phyloP scores from a whole-genome alignment of 92 coral and sea anemone species.

The Siderastrea radians region DNA sequence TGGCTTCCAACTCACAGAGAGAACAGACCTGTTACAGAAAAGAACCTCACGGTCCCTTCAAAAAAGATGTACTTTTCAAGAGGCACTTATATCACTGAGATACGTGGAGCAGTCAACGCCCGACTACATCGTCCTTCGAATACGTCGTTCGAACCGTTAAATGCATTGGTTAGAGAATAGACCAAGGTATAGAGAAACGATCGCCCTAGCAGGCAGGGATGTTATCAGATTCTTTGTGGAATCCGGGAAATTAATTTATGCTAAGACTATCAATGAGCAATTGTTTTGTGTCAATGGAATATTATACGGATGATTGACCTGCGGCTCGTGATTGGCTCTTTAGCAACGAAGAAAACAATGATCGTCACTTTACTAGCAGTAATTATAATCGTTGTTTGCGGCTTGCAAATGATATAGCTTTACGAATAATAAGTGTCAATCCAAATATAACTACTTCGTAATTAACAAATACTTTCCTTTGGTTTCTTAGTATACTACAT shows the following conservation, averaged over 20 bases:
- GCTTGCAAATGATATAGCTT: conserved; percentile 29
- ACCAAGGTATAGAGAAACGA: neutral
- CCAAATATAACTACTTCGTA: conserved; percentile 4
- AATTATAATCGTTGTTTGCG: conserved; percentile 23
- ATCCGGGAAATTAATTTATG: conserved; percentile 47
- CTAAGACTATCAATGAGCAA: conserved; percentile 20
- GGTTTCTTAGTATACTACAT: neutral
- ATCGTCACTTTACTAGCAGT: neutral
- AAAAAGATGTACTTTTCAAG: too few relatives aligned
- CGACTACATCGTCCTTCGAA: too few relatives aligned
- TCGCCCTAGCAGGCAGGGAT: neutral
- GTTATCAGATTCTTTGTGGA: neutral
- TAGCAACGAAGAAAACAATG: conserved; percentile 20
- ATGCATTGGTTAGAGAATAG: neutral
- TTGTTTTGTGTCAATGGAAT: conserved; percentile 29
- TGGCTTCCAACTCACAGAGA: too few relatives aligned
- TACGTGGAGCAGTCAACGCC: too few relatives aligned
- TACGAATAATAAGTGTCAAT: conserved; percentile 23
- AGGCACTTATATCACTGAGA: too few relatives aligned
- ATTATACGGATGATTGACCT: conserved; percentile 26
- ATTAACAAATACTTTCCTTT: too few relatives aligned
- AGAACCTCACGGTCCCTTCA: too few relatives aligned
- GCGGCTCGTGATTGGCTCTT: conserved; percentile 26
- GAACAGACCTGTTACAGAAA: too few relatives aligned
- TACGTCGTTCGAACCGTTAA: too few relatives aligned